phyloP scores from a whole-genome alignment of 2,888 invertebrate species.

The Chouioia cunea region DNA sequence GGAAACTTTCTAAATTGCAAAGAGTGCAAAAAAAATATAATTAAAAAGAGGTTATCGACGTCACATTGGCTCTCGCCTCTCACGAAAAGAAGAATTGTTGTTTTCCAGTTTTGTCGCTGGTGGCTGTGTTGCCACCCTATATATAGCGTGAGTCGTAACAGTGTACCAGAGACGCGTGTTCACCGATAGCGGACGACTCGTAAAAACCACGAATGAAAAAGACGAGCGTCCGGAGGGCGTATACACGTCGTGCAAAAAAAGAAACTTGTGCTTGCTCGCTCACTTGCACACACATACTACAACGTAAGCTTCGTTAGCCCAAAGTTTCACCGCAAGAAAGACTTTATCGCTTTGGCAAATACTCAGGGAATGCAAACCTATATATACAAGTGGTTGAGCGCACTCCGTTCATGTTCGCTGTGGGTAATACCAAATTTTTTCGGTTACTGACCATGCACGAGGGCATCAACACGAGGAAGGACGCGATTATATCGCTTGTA shows the following conservation, averaged over 20 bases:
- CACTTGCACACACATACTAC: neutral
- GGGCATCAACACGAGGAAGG: constrained; percentile 54
- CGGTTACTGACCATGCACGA: constrained; percentile 5
- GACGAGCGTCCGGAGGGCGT: constrained; percentile 32
- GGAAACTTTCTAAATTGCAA: too few relatives aligned
- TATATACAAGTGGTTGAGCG: constrained; percentile 1
- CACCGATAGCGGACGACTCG: constrained; percentile 32
- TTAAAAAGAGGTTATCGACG: neutral
- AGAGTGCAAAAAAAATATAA: neutral
- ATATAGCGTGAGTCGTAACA: too few relatives aligned
- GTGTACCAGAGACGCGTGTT: neutral
- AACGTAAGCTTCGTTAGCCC: neutral
- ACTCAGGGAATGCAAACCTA: neutral
- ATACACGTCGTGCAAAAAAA: neutral
- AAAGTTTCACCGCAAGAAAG: constrained; percentile 31
- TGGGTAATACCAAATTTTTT: constrained; percentile 6
- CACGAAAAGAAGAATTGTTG: neutral
- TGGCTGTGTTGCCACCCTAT: constrained; percentile 1
- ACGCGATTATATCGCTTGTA: constrained; percentile 49
- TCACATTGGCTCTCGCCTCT: neutral
- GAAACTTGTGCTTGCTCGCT: too few relatives aligned
- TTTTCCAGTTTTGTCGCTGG: too few relatives aligned
- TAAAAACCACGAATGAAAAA: constrained; percentile 38
- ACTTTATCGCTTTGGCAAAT: constrained; percentile 30
- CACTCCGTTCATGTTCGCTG: neutral